Evolutionary conservation across 2,797 vertebrate species (phyloP).

Genomic region (Amniataba percoides): DNA sequence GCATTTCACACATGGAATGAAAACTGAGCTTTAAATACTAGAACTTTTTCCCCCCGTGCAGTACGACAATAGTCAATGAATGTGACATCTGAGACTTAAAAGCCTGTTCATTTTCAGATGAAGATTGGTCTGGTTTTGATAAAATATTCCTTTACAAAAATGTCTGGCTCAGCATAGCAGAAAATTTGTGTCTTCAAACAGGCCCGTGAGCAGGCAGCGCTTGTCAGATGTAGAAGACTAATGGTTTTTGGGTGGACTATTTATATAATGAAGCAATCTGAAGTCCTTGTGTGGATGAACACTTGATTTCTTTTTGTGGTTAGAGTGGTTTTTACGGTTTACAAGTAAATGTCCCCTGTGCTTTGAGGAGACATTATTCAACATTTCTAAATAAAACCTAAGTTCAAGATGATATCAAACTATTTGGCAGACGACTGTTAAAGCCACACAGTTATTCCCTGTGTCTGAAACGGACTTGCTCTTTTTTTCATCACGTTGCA

Average conservation of each 20-base stretch:
- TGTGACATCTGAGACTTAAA: slow-evolving; percentile 43
- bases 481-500: background rate
- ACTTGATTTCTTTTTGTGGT: slow-evolving; percentile 40
- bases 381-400: slow-evolving; percentile 29
- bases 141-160: slow-evolving; percentile 63
- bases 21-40: slow-evolving; percentile 46
- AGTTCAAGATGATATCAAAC: slow-evolving; percentile 21
- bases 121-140: slow-evolving; percentile 60
- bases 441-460: background rate
- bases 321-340: slow-evolving; percentile 46
- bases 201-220: slow-evolving; percentile 47
- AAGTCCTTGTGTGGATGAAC: slow-evolving; percentile 40
- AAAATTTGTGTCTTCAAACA: slow-evolving; percentile 61
- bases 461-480: background rate
- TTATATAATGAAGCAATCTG: slow-evolving; percentile 65
- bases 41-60: slow-evolving; percentile 4
- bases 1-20: slow-evolving; percentile 20
- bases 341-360: slow-evolving; percentile 19
- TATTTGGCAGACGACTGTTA: background rate
- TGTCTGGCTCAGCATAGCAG: slow-evolving; percentile 62
- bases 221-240: slow-evolving; percentile 64
- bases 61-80: slow-evolving; percentile 41
- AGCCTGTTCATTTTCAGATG: slow-evolving; percentile 54
- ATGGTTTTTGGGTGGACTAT: slow-evolving; percentile 62
- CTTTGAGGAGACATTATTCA: slow-evolving; percentile 29